phyloP scores from a whole-genome alignment of 1,140 invertebrate species.

The Drosophila albomicans region DNA sequence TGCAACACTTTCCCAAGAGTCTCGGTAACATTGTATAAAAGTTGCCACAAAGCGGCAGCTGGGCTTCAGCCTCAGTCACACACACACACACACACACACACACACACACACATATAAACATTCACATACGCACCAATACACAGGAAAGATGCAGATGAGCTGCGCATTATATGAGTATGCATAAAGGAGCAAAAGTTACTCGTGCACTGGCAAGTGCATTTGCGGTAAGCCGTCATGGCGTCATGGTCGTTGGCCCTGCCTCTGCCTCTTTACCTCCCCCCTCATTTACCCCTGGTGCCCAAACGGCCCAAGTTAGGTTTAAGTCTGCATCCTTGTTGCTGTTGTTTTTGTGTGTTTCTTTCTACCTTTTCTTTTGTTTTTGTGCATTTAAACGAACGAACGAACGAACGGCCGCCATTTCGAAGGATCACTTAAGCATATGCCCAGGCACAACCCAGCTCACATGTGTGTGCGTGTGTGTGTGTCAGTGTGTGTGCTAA shows the following conservation, averaged over 20 bases:
- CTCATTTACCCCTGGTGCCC: no score
- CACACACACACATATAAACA: constrained; percentile 22
- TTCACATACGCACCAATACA: constrained; percentile 16
- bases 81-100: constrained; percentile 19
- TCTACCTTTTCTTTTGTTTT: constrained; percentile 40
- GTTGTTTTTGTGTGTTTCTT: constrained; percentile 31
- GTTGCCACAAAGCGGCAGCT: constrained; percentile 69
- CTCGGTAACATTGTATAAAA: constrained; percentile 66
- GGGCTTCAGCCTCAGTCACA: constrained; percentile 30
- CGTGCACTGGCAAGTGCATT: constrained; percentile 70
- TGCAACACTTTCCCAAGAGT: constrained; percentile 45
- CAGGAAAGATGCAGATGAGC: constrained; percentile 67
- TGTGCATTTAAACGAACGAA: constrained; percentile 45
- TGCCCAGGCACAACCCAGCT: constrained; percentile 36
- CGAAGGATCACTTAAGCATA: constrained; percentile 61
- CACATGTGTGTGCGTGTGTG: constrained; percentile 33
- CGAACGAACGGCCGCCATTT: constrained; percentile 47
- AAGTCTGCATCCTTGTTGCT: constrained; percentile 23
- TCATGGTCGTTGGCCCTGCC: constrained; percentile 58
- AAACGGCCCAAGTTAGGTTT: neutral
- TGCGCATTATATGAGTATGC: constrained; percentile 48
- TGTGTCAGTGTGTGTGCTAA: constrained; percentile 64
- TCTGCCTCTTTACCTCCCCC: neutral
- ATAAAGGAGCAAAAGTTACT: constrained; percentile 53
- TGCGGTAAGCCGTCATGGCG: constrained; percentile 59